Evolutionary conservation across 2,113 vertebrate genomes (phyloP).

Genomic region (Phaethon lepturus): DNA sequence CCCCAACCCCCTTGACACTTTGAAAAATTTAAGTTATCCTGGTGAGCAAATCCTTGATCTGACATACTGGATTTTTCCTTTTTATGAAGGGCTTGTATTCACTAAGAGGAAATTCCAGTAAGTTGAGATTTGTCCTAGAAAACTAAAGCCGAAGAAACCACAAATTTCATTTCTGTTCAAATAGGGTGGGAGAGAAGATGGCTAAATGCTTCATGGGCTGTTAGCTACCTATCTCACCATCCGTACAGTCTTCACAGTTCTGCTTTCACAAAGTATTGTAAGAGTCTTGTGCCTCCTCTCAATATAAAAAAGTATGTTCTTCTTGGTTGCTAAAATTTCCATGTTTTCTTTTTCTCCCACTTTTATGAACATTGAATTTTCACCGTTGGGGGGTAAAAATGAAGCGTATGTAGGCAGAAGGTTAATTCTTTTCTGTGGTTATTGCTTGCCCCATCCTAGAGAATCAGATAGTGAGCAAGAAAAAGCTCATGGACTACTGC

Average conservation of each 20-base stretch:
- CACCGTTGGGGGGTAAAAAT: neutral
- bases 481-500: neutral
- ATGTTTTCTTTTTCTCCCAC: neutral
- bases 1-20: too few species aligned
- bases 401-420: rapidly evolving
- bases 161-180: neutral
- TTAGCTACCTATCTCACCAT: neutral
- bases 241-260: neutral
- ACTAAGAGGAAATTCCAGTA: neutral
- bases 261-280: neutral
- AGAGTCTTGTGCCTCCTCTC: neutral
- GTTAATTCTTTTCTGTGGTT: neutral
- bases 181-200: neutral
- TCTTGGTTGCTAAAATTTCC: neutral
- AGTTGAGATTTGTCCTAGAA: neutral
- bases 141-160: neutral
- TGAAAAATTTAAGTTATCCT: neutral
- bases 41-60: neutral
- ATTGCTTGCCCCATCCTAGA: neutral
- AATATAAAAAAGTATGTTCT: neutral
- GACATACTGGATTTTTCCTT: neutral
- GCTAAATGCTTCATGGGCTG: neutral
- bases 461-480: neutral
- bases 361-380: neutral
- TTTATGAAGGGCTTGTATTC: neutral